These are phyloP conservation scores for Panagrolaimus sp. DNA, from an alignment of 1,140 invertebrate species.

Conservation along the genomic window DNA sequence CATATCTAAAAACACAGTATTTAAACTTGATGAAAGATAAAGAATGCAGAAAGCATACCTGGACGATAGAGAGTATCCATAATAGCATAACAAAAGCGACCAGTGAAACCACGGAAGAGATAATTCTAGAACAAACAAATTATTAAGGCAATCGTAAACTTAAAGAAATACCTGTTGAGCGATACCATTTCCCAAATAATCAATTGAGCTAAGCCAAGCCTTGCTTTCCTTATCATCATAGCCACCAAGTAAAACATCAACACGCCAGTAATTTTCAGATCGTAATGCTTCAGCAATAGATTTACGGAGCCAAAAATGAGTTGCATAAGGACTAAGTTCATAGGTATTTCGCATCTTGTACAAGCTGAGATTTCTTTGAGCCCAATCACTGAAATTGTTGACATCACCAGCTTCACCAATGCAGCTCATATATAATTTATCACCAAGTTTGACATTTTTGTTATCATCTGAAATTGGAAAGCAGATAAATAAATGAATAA, in stretches of 20 bases:
- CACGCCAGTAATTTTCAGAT: slow-evolving; percentile 76
- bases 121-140: slow-evolving; percentile 66
- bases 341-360: slow-evolving; percentile 94
- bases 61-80: slow-evolving; percentile 82
- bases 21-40: slow-evolving; percentile 15
- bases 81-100: slow-evolving; percentile 82
- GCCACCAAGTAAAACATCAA: slow-evolving; percentile 82
- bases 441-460: slow-evolving; percentile 84
- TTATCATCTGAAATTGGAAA: slow-evolving; percentile 73
- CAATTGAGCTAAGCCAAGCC: slow-evolving; percentile 55
- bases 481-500: too few relatives aligned
- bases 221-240: slow-evolving; percentile 69
- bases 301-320: slow-evolving; percentile 83
- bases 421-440: slow-evolving; percentile 83
- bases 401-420: slow-evolving; percentile 90
- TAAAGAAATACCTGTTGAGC: neutral
- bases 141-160: too few relatives aligned
- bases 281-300: slow-evolving; percentile 88
- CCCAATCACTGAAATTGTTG: slow-evolving; percentile 94
- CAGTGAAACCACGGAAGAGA: slow-evolving; percentile 90
- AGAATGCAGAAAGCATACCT: slow-evolving; percentile 64
- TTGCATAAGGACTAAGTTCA: slow-evolving; percentile 82
- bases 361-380: slow-evolving; percentile 92
- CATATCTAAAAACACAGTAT: slow-evolving; percentile 67
- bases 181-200: slow-evolving; percentile 52